Evolutionary conservation across 2,113 vertebrate genomes (phyloP), one percentile per base, ranked within the genome.

Genomic region (Apodemus sylvaticus): DNA sequence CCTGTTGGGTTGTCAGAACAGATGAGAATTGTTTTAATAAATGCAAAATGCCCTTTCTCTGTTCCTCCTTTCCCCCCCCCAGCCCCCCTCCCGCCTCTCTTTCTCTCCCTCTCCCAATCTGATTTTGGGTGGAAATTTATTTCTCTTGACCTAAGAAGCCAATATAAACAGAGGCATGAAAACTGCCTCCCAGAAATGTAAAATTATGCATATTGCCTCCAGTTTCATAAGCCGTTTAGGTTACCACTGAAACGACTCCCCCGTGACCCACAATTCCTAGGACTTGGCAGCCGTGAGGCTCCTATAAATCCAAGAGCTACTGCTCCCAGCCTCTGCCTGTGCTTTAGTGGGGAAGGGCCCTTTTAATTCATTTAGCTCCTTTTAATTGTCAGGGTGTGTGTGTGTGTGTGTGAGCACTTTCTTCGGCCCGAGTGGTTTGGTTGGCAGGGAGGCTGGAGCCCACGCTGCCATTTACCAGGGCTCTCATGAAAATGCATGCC

Each of bases 401-500:
- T 19, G 58, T 19, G 58, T 5, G 96, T 97, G 62, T 92, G 97
- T 55, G 82, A 95, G 96, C 1, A 42, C 95, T 97, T 98, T 98
- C 98, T 97, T 96, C 94, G 97, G 98, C 97, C 95, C 48, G 97
- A 97, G 97, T 97, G 97, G 99, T 98, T 98, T 97, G 97, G 99
- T 98, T 98, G 98, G 98, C 98, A 98, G 42, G 86, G 96, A 82
- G 92, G 98, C 99, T 99, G 99, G 98, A 99, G 98, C 98, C 98
- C 97, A 97, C 97, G 97, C 98, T 99, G 98, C 99, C 98, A 97
- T 98, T 99, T 99, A 99, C 97, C 95, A 97, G 95, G 98, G 79
- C 96, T 94, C 98, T 99, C 99, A 99, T 99, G 98, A 99, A 99
- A 99, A 99, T 99, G 98, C 99, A 99, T 99, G 99, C 98, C 95